Percentiles rank a stretch among this genome's conserved stretches.
These are phyloP conservation scores for Ctenicera cuprea DNA, from an alignment of 2,888 invertebrate species.

Conservation along the genomic window DNA sequence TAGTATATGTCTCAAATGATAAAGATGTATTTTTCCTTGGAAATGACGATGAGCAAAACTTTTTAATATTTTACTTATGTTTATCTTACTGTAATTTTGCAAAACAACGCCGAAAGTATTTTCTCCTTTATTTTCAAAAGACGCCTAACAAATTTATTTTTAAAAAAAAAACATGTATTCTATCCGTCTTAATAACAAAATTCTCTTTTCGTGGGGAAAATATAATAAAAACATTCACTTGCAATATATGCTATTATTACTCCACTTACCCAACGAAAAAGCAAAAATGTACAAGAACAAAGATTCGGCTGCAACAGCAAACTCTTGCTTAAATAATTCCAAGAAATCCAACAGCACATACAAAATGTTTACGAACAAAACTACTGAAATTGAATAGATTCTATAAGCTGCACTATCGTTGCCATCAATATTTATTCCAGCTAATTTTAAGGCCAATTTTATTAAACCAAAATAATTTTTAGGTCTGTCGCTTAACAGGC, in stretches of 20 bases:
- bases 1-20: too few species aligned
- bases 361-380: not conserved
- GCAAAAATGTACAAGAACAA: not conserved
- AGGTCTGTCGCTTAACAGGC: not conserved
- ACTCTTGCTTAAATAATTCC: not conserved
- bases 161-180: too few species aligned
- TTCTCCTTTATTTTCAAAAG: too few species aligned
- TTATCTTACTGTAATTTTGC: too few species aligned
- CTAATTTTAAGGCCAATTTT: not conserved
- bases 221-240: too few species aligned
- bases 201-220: too few species aligned
- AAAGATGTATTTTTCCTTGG: too few species aligned
- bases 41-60: too few species aligned
- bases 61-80: too few species aligned
- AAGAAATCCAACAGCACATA: not conserved
- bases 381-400: not conserved
- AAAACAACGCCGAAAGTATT: too few species aligned
- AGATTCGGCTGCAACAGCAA: not conserved
- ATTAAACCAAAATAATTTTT: constrained; percentile 4
- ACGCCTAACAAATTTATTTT: too few species aligned
- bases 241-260: not conserved
- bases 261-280: not conserved
- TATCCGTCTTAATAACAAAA: too few species aligned
- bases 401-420: not conserved
- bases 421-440: not conserved